Evolutionary conservation across 2,888 invertebrate genomes (phyloP), one percentile per base, ranked within the genome.

Genomic region (Allolobophora icterica): DNA sequence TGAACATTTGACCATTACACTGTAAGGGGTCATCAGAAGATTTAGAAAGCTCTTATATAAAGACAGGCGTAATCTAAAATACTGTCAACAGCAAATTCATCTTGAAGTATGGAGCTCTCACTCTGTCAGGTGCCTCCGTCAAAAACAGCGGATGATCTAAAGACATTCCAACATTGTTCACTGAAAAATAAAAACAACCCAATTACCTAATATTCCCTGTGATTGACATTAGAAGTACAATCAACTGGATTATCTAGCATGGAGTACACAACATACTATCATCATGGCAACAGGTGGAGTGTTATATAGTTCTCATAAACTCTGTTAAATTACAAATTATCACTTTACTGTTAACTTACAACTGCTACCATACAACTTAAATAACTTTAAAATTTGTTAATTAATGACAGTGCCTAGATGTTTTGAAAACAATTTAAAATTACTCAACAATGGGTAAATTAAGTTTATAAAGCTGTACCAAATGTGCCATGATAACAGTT

Each of bases 141-240:
- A 96, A 95, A 92, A 94, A 96, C 92, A 98, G 97, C 0, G 98
- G 98, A 95, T 97, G 97, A 0, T 96, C 96, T 95, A 98, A 98
- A 71, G 97, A 97, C 94, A 98, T 96, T 35, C 98, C 98, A 1
- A 99, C 98, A 96, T 99, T 99, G 96, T 99, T 99, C 83, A 99
- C 97, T 95, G 94, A 58, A 94, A 84, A 33, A 84, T 84, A 33
- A 34, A 58, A 58, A 58, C 45, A 45, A 45, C 2, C 45, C 11
- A 52, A 52, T 52, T 15, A 52, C 52, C 52, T 52, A 19, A 52
- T 19, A 17, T 19, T 17, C 19, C 5, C 3, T 52, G 19, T n/a
- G 19, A 17, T 52, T 52, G 11, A 52, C 19, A 52, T 13, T 19
- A 19, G 13, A 52, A 19, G 19, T 13, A 52, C 52, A 52, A 19